phyloP scores from a whole-genome alignment of 1,140 invertebrate species.

The Cherax quadricarinatus region DNA sequence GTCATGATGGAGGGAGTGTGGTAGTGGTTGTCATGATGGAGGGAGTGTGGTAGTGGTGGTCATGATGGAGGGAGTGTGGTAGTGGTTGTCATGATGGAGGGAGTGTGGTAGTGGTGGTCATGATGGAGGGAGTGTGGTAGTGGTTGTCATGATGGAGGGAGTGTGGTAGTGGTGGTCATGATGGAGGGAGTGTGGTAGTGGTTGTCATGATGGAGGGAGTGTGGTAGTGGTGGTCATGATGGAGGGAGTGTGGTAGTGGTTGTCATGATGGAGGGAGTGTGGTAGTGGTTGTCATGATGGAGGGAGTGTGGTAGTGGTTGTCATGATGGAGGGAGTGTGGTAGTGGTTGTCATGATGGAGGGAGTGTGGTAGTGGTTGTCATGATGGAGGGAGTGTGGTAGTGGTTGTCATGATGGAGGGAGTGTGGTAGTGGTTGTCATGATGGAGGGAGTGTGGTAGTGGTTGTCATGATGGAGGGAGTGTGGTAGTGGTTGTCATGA shows the following conservation, averaged over 20 bases:
- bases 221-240: not conserved
- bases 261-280: not conserved
- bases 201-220: not conserved
- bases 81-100: not conserved
- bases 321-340: too few species aligned
- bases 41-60: too few species aligned
- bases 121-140: not conserved
- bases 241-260: too few species aligned
- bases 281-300: not conserved
- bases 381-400: not conserved
- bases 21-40: not conserved
- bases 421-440: not conserved
- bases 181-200: not conserved
- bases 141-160: not conserved
- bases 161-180: not conserved
- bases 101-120: not conserved
- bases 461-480: not conserved
- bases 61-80: too few species aligned
- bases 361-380: not conserved
- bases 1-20: not conserved
- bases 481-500: not conserved
- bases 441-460: not conserved
- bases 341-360: not conserved
- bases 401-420: not conserved
- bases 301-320: too few species aligned